Percentiles rank a stretch among this genome's conserved stretches.
Conservation (phyloP, 2,113 vertebrate species). For the Rhinichthys klamathensis region DNA sequence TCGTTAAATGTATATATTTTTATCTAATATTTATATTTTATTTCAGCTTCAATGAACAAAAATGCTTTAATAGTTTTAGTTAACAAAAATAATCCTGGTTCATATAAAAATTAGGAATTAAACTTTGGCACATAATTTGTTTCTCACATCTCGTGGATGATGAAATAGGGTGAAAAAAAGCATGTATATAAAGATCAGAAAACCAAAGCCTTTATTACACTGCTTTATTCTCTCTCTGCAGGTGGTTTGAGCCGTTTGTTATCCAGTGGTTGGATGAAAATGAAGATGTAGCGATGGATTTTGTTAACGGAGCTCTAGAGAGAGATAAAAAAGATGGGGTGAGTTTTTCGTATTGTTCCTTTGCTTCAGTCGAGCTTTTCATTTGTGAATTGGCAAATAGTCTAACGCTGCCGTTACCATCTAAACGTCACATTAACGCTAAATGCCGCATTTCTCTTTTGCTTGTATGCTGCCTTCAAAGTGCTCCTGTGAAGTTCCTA, state of each 20-base stretch:
- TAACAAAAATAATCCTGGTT: neutral
- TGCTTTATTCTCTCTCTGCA: constrained; percentile 59
- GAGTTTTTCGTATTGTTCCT: constrained; percentile 51
- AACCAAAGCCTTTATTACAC: constrained; percentile 12
- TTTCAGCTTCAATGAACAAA: neutral
- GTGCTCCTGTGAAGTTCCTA: neutral
- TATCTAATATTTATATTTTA: neutral
- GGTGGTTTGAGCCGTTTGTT: constrained; percentile 98
- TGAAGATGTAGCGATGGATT: constrained; percentile 96
- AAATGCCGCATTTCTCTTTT: neutral
- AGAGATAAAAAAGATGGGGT: constrained; percentile 98
- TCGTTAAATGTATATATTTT: neutral
- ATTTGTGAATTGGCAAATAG: neutral
- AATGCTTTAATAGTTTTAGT: neutral
- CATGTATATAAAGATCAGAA: neutral
- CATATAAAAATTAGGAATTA: neutral
- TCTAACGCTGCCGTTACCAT: neutral
- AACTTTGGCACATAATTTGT: neutral
- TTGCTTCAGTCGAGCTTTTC: neutral
- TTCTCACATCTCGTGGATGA: neutral
- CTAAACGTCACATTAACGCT: neutral
- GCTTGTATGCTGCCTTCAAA: neutral
- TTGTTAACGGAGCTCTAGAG: constrained; percentile 92
- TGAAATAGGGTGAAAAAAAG: neutral
- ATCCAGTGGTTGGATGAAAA: constrained; percentile 99